A percentile compares a stretch with the other conserved stretches of the same genome.
Conservation (phyloP, 2,113 vertebrate genomes). For the Mirounga angustirostris region DNA sequence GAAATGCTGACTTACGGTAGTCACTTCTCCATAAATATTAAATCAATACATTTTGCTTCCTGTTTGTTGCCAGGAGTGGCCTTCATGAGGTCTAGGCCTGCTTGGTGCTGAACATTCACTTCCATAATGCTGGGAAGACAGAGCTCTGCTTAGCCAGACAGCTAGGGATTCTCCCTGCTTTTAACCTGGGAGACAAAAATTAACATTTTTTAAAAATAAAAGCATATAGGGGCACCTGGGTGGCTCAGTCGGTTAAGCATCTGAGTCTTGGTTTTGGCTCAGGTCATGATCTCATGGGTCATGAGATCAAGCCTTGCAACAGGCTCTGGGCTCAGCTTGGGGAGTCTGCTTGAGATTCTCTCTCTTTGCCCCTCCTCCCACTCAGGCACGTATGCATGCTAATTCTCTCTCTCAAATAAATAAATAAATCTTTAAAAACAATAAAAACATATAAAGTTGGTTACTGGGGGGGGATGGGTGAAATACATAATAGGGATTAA, state of each 20-base stretch:
- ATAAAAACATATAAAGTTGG: neutral
- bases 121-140: neutral
- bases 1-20: neutral
- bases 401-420: neutral
- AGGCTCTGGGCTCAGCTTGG: neutral
- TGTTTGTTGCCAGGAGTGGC: neutral
- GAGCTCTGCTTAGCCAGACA: neutral
- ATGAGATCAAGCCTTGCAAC: neutral
- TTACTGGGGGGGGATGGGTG: neutral
- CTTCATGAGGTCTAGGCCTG: neutral
- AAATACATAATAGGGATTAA: neutral
- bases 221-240: neutral
- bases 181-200: neutral
- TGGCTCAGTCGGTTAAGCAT: neutral
- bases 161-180: neutral
- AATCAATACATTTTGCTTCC: neutral
- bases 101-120: neutral
- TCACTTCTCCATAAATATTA: neutral
- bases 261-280: neutral
- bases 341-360: neutral
- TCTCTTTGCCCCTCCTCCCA: neutral
- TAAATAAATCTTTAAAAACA: neutral
- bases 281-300: neutral
- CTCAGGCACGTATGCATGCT: accelerated
- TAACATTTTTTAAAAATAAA: neutral